Evolutionary conservation across 2,113 vertebrate genomes (phyloP).

Genomic region (Mastomys natalensis): DNA sequence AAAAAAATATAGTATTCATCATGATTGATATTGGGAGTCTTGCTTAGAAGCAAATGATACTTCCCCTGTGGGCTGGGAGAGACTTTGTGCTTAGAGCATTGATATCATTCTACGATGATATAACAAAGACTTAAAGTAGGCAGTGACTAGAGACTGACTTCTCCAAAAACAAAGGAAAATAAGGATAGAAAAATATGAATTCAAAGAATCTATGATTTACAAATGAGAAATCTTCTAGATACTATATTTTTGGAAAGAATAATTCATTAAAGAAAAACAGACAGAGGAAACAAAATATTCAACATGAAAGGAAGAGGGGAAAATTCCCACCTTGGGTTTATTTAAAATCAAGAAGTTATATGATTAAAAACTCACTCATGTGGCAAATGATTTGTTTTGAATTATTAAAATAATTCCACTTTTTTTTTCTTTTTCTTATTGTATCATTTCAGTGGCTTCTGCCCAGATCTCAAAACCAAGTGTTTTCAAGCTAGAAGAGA

Average conservation of each 20-base stretch:
- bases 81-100: background rate
- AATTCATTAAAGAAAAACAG: background rate
- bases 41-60: background rate
- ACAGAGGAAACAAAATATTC: background rate
- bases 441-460: conserved; percentile 63
- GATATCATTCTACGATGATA: background rate
- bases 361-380: background rate
- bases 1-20: background rate
- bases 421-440: conserved; percentile 42
- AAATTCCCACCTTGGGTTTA: background rate
- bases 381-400: conserved; percentile 6
- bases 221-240: background rate
- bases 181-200: background rate
- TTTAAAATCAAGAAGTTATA: background rate
- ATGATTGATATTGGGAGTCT: background rate
- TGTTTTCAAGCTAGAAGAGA: conserved; percentile 27
- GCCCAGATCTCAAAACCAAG: conserved; percentile 33
- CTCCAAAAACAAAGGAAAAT: background rate
- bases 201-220: background rate
- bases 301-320: background rate
- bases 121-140: background rate
- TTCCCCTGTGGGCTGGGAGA: background rate
- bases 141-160: background rate
- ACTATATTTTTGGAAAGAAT: background rate
- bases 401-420: background rate